These are phyloP conservation scores for Agrilus planipennis DNA, from an alignment of 1,140 invertebrate genomes.

Conservation along the genomic window DNA sequence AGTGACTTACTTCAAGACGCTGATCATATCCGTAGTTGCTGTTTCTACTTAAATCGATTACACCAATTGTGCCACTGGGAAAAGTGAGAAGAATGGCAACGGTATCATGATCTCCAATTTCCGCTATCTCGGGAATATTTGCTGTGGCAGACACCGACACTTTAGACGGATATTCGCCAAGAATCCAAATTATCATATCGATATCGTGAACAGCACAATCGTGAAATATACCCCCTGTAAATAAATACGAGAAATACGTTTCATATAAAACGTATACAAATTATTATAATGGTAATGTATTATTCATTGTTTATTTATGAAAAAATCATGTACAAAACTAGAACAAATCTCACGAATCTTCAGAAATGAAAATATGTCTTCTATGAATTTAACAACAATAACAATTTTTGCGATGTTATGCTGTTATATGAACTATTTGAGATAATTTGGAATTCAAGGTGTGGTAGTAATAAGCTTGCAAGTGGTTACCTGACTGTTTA, in stretches of 20 bases:
- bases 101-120: slow-evolving; percentile 51
- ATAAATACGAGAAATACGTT: no score
- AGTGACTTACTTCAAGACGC: slow-evolving; percentile 46
- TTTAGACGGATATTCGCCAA: slow-evolving; percentile 45
- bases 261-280: background rate
- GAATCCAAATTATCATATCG: slow-evolving; percentile 48
- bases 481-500: slow-evolving; percentile 40
- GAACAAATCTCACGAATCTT: no score
- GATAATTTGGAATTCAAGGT: no score
- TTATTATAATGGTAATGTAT: background rate
- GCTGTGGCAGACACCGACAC: slow-evolving; percentile 42
- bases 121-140: slow-evolving; percentile 45
- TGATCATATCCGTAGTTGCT: slow-evolving; percentile 59
- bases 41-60: slow-evolving; percentile 52
- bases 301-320: no score
- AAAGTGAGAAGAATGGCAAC: slow-evolving; percentile 49
- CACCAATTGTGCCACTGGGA: slow-evolving; percentile 47
- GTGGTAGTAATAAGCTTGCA: background rate
- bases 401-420: no score
- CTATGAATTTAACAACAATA: no score
- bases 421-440: no score
- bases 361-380: no score
- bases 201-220: slow-evolving; percentile 64
- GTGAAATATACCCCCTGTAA: slow-evolving; percentile 56
- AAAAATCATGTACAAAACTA: no score